Evolutionary conservation across 2,888 invertebrate species (phyloP).

Genomic region (Bombyx huttoni): DNA sequence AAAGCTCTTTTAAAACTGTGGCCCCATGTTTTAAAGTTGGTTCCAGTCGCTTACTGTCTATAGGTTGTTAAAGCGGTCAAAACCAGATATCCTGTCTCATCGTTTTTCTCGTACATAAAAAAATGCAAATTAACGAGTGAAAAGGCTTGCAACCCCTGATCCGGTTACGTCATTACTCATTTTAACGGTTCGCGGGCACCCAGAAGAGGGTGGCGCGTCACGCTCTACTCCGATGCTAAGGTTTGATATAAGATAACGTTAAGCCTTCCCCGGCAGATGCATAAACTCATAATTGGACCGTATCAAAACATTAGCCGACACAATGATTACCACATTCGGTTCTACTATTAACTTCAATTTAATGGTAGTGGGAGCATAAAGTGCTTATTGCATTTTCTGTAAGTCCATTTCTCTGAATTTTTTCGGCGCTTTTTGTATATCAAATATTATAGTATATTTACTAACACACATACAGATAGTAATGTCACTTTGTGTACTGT

Average conservation of each 20-base stretch:
- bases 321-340: constrained; percentile 14
- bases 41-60: too few relatives aligned
- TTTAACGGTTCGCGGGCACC: constrained; percentile 63
- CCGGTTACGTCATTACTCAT: constrained; percentile 50
- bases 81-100: constrained; percentile 6
- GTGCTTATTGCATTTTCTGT: neutral
- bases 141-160: constrained; percentile 32
- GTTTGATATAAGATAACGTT: constrained; percentile 42
- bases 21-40: too few relatives aligned
- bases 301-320: constrained; percentile 61
- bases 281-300: constrained; percentile 56
- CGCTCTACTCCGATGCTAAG: constrained; percentile 47
- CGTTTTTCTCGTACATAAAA: neutral
- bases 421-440: too few relatives aligned
- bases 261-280: constrained; percentile 58
- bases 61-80: too few relatives aligned
- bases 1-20: too few relatives aligned
- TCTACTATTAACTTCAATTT: neutral
- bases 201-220: constrained; percentile 58
- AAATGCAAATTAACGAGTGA: neutral
- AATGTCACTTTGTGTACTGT: too few relatives aligned
- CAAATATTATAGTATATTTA: too few relatives aligned
- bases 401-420: neutral
- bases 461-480: too few relatives aligned
- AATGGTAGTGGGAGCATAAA: neutral